These are phyloP conservation scores for Neogale vison DNA, from an alignment of 2,113 vertebrate species.

Conservation along the genomic window DNA sequence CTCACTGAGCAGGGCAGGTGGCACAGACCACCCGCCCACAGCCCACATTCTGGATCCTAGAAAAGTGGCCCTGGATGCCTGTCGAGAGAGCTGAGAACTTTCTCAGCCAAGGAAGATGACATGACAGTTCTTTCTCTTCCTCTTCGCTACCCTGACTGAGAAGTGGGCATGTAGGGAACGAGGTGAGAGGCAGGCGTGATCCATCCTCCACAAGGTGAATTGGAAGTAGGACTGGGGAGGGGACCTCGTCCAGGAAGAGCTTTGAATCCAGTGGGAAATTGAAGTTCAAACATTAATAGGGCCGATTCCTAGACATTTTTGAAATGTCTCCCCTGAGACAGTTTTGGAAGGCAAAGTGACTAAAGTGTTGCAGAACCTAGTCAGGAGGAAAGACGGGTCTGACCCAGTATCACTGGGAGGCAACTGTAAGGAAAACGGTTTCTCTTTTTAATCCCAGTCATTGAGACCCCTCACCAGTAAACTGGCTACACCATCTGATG, in stretches of 20 bases:
- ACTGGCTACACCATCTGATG: background rate
- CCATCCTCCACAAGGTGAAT: background rate
- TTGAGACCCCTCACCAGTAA: background rate
- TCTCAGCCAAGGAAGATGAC: background rate
- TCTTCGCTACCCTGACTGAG: background rate
- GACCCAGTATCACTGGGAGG: background rate
- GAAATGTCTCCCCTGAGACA: background rate
- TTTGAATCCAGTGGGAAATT: background rate
- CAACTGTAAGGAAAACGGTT: background rate
- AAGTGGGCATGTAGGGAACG: background rate
- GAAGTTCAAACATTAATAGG: background rate
- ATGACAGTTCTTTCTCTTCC: background rate
- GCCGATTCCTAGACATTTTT: background rate
- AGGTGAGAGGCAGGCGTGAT: background rate
- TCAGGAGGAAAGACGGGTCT: background rate
- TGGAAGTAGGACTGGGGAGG: background rate
- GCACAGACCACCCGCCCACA: background rate
- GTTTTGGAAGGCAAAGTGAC: conserved; percentile 1
- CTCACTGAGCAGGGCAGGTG: background rate
- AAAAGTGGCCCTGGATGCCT: background rate
- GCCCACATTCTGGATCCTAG: background rate
- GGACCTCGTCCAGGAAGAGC: rapidly evolving
- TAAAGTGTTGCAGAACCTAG: background rate
- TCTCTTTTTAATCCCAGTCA: background rate
- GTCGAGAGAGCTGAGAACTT: background rate